These are phyloP conservation scores for Chrysotoxum bicinctum DNA, from an alignment of 2,888 invertebrate species.

Conservation along the genomic window DNA sequence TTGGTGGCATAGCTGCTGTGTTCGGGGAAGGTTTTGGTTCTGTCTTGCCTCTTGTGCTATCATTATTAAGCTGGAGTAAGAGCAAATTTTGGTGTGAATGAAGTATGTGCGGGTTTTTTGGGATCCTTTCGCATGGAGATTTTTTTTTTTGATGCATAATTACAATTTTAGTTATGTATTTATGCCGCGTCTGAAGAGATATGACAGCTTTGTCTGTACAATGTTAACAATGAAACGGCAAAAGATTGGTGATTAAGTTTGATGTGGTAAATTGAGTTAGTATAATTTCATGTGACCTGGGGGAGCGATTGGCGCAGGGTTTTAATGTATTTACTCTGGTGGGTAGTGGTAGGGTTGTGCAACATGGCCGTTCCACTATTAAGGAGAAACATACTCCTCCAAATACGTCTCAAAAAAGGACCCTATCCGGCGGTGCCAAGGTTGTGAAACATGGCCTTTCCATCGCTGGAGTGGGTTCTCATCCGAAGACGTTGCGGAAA, in stretches of 20 bases:
- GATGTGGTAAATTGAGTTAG: background rate
- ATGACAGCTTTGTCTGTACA: constrained; percentile 19
- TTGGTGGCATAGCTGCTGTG: constrained; percentile 39
- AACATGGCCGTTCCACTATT: no score
- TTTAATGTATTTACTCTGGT: background rate
- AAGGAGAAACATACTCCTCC: no score
- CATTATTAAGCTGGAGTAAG: constrained; percentile 28
- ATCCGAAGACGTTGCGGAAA: no score
- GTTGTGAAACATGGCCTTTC: no score
- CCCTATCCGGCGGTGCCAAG: no score
- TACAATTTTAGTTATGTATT: background rate
- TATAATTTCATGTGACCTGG: background rate
- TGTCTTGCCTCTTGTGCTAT: background rate
- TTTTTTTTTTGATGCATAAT: constrained; percentile 2
- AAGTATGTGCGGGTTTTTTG: constrained; percentile 48
- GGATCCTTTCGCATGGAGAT: background rate
- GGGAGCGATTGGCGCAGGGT: background rate
- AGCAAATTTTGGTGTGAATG: constrained; percentile 52
- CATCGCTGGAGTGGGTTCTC: no score
- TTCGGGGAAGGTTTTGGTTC: background rate
- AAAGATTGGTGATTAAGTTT: background rate
- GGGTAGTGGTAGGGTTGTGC: no score
- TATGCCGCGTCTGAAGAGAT: background rate
- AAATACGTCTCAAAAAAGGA: no score
- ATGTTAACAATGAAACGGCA: constrained; percentile 17